Percentiles rank a stretch among this genome's conserved stretches.
Conservation (phyloP, 2,113 vertebrate genomes). For the Shinisaurus crocodilurus region DNA sequence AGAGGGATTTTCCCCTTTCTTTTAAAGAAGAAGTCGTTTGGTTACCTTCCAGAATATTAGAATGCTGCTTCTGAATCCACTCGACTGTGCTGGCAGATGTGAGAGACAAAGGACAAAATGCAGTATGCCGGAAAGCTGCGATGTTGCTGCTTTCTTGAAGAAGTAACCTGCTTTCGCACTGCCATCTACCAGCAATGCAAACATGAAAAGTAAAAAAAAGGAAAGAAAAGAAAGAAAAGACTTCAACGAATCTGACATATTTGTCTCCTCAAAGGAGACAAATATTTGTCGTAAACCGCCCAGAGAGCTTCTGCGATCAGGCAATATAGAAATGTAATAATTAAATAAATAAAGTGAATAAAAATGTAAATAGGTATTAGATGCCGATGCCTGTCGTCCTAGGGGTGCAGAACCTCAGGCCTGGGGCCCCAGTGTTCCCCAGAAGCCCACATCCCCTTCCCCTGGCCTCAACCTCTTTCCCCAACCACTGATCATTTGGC, state of each 20-base stretch:
- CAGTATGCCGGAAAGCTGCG: not conserved
- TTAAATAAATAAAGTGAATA: no score
- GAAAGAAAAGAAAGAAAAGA: not conserved
- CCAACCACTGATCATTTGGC: no score
- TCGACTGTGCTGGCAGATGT: not conserved
- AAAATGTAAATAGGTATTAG: not conserved
- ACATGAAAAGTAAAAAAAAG: conserved; percentile 15
- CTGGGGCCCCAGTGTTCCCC: no score
- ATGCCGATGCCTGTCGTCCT: not conserved
- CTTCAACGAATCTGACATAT: conserved; percentile 9
- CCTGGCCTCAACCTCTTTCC: no score
- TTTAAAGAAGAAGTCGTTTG: conserved; percentile 36
- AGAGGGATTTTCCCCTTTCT: conserved; percentile 9
- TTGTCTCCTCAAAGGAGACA: not conserved
- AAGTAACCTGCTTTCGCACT: conserved; percentile 17
- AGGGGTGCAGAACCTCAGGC: no score
- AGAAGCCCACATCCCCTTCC: no score
- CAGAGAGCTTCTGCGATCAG: no score
- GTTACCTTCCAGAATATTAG: conserved; percentile 13
- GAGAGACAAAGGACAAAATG: conserved; percentile 45
- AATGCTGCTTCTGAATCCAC: conserved; percentile 37
- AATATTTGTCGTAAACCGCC: no score
- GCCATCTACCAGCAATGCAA: conserved; percentile 21
- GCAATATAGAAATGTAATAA: no score
- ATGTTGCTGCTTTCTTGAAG: conserved; percentile 37